Conservation (phyloP, 2,113 vertebrate genomes). For the Psilopsiagon aurifrons region DNA sequence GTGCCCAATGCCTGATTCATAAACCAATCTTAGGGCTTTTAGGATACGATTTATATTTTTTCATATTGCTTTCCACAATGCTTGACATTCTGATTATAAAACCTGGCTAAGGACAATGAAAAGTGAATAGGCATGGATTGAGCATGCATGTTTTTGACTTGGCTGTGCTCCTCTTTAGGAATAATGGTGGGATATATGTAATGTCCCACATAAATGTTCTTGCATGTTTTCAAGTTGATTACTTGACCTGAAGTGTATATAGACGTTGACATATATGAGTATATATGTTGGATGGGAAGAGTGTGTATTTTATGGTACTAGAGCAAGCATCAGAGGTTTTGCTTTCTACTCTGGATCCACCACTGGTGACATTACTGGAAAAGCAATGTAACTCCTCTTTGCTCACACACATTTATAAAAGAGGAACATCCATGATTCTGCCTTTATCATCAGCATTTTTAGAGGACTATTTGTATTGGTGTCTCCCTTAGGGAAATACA, state of each 20-base stretch:
- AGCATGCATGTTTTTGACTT: neutral
- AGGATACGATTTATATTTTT: neutral
- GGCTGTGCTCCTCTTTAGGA: neutral
- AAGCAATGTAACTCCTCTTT: neutral
- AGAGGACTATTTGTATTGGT: neutral
- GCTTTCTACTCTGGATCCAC: accelerated
- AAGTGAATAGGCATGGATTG: neutral
- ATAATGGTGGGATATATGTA: neutral
- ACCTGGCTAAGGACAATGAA: neutral
- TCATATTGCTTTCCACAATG: neutral
- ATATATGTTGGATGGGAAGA: neutral
- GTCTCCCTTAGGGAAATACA: neutral
- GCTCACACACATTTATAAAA: neutral
- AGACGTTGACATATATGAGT: neutral
- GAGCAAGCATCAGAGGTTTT: neutral
- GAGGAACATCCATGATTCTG: neutral
- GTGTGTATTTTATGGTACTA: neutral
- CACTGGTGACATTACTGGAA: neutral
- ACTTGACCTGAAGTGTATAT: neutral
- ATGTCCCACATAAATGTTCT: neutral
- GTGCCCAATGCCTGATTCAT: accelerated
- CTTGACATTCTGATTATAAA: neutral
- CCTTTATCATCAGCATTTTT: neutral
- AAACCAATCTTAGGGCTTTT: neutral
- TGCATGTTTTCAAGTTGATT: neutral